Conservation (phyloP, 2,888 invertebrate species). For the Oscheius sp. region DNA sequence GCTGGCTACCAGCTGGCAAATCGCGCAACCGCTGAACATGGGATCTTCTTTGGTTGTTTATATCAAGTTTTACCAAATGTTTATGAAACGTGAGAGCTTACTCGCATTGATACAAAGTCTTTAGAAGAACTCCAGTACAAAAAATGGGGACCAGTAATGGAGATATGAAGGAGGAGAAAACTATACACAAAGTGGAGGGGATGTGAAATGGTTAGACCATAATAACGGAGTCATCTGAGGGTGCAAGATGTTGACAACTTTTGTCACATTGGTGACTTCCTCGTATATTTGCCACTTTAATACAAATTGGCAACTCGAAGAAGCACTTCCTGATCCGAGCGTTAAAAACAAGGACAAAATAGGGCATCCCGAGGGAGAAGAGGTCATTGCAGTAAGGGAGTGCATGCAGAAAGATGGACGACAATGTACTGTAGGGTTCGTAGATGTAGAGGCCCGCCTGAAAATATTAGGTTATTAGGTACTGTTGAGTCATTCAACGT, state of each 20-base stretch:
- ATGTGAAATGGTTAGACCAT: constrained; percentile 8
- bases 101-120: no score
- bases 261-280: constrained; percentile 22
- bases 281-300: background rate
- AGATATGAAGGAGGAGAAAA: background rate
- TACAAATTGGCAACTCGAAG: constrained; percentile 24
- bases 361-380: constrained; percentile 31
- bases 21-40: no score
- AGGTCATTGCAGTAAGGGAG: constrained; percentile 33
- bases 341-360: constrained; percentile 34
- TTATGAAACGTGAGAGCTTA: no score
- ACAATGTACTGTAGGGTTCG: constrained; percentile 4
- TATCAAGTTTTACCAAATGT: no score
- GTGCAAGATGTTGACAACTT: constrained; percentile 15
- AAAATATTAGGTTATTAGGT: background rate
- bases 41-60: no score
- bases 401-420: constrained; percentile 2
- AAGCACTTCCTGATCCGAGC: constrained; percentile 32
- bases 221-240: constrained; percentile 6
- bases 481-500: no score
- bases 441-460: constrained; percentile 33
- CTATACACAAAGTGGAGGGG: background rate
- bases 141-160: background rate
- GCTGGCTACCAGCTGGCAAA: no score
- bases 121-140: no score